A percentile compares a stretch with the other conserved stretches of the same genome.
Evolutionary conservation across 2,888 invertebrate species (phyloP).

Genomic region (Gymnosoma rotundatum): DNA sequence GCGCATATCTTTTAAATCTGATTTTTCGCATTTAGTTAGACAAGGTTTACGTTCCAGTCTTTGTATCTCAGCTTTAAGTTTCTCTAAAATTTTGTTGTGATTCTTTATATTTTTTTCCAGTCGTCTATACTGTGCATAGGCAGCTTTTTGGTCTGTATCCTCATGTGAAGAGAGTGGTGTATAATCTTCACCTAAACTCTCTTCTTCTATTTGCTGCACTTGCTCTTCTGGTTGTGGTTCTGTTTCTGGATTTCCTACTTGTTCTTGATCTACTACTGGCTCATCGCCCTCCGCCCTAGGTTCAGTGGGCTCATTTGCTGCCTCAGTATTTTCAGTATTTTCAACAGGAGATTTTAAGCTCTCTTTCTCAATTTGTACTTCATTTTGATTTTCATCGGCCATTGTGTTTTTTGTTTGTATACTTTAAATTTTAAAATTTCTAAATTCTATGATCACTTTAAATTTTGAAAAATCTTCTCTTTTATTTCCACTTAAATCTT

Average conservation of each 20-base stretch:
- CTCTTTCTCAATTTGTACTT: too few relatives aligned
- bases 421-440: constrained; percentile 4
- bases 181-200: constrained; percentile 66
- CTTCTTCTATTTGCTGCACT: constrained; percentile 48
- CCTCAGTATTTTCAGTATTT: too few relatives aligned
- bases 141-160: constrained; percentile 77
- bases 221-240: background rate
- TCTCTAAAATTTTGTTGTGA: constrained; percentile 78
- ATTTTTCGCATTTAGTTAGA: constrained; percentile 76
- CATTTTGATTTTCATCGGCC: background rate
- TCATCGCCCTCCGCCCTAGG: too few relatives aligned
- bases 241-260: constrained; percentile 25
- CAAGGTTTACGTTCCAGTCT: constrained; percentile 75
- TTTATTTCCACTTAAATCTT: background rate
- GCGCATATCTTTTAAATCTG: constrained; percentile 77
- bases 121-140: constrained; percentile 77
- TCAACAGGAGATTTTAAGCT: too few relatives aligned
- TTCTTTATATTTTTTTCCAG: constrained; percentile 78
- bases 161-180: constrained; percentile 76
- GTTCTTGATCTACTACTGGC: background rate
- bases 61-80: constrained; percentile 77
- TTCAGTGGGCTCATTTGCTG: too few relatives aligned
- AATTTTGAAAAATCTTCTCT: constrained; percentile 21
- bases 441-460: background rate
- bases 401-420: background rate